Conservation (phyloP, 2,113 vertebrate genomes). For the Bothrops jararaca region DNA sequence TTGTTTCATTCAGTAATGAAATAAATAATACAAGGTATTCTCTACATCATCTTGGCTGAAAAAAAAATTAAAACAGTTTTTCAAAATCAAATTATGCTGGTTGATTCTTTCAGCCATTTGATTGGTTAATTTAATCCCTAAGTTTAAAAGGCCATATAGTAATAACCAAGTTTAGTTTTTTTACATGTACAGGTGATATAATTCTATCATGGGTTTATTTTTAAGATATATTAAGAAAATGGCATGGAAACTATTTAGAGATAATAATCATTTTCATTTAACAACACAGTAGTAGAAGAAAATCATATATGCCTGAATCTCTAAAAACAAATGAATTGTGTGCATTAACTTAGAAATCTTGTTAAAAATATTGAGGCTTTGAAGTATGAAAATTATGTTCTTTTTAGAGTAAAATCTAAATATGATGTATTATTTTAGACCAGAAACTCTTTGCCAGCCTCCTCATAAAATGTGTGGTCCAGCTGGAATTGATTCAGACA, state of each 20-base stretch:
- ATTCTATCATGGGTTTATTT: background rate
- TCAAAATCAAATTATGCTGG: background rate
- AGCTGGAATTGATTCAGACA: constrained; percentile 95
- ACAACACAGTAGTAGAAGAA: background rate
- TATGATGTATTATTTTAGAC: constrained; percentile 68
- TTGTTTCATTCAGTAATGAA: background rate
- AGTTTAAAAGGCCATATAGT: background rate
- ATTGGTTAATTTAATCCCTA: background rate
- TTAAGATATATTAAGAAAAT: background rate
- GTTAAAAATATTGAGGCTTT: background rate
- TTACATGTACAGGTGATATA: background rate
- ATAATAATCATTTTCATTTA: background rate
- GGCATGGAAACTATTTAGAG: background rate
- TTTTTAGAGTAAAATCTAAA: constrained; percentile 19
- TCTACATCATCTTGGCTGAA: background rate
- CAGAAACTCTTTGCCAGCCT: constrained; percentile 94
- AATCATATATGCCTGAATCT: background rate
- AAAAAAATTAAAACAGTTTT: background rate
- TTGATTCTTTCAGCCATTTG: background rate
- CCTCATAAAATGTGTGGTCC: constrained; percentile 96
- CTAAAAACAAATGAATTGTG: too few relatives aligned
- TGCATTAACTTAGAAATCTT: background rate
- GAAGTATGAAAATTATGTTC: background rate
- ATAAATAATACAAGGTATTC: background rate
- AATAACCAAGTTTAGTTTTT: background rate